Evolutionary conservation across 2,113 vertebrate species (phyloP).

Genomic region (Neotoma lepida): DNA sequence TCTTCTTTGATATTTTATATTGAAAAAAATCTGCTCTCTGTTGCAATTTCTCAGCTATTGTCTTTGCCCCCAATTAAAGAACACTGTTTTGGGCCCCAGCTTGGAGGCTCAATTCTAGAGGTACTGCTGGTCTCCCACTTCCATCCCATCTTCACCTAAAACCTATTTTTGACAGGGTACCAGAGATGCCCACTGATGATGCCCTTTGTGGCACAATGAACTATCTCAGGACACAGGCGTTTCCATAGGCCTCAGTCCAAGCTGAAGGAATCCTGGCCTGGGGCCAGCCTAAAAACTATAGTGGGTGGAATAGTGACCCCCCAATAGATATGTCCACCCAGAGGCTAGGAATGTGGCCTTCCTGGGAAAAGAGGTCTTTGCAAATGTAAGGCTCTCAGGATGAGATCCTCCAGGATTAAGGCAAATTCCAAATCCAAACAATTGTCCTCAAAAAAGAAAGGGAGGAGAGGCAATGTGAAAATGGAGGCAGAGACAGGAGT

Average conservation of each 20-base stretch:
- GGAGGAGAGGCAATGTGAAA: neutral
- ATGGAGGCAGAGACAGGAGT: neutral
- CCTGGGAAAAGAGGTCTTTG: neutral
- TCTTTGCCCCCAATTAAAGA: neutral
- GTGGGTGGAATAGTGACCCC: neutral
- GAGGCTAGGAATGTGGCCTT: neutral
- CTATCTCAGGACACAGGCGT: neutral
- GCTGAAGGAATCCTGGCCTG: constrained; percentile 16
- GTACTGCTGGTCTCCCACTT: neutral
- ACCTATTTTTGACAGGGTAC: neutral
- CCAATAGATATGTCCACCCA: neutral
- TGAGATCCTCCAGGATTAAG: neutral
- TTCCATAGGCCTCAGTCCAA: neutral
- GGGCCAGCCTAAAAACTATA: neutral
- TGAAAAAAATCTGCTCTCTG: constrained; percentile 31
- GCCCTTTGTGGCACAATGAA: neutral
- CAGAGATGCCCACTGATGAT: neutral
- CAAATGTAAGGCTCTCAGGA: neutral
- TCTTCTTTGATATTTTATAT: constrained; percentile 59
- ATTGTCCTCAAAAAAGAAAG: neutral
- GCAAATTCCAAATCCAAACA: neutral
- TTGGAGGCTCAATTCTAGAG: neutral
- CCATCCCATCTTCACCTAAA: neutral
- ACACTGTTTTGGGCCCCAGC: neutral
- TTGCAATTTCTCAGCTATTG: constrained; percentile 49